phyloP scores from a whole-genome alignment of 2,888 invertebrate species.

The Gymnoscelis rufifasciata region DNA sequence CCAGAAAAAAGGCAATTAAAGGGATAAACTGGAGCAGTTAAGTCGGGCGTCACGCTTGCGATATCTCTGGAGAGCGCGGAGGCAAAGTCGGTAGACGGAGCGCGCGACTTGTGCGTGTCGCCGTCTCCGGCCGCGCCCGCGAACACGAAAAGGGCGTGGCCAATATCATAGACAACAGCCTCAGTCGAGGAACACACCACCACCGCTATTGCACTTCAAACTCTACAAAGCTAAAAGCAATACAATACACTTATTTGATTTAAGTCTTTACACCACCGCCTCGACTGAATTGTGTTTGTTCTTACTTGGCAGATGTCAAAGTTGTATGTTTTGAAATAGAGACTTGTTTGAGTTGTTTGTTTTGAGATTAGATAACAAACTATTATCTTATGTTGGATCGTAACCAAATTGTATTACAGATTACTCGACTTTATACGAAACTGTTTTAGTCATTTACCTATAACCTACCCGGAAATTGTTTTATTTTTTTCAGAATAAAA shows the following conservation, averaged over 20 bases:
- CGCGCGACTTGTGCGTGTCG: constrained; percentile 44
- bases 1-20: constrained; percentile 78
- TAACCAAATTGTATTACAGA: too few relatives aligned
- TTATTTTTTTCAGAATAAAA: too few relatives aligned
- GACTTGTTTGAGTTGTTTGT: constrained; percentile 65
- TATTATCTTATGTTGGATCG: too few relatives aligned
- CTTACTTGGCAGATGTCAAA: constrained; percentile 78
- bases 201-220: constrained; percentile 76
- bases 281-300: constrained; percentile 75
- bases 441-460: too few relatives aligned
- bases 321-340: constrained; percentile 76
- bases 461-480: too few relatives aligned
- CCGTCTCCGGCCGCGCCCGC: constrained; percentile 51
- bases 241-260: constrained; percentile 80
- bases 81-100: constrained; percentile 15
- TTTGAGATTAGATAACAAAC: constrained; percentile 55
- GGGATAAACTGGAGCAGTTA: constrained; percentile 75
- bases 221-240: constrained; percentile 78
- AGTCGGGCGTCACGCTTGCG: constrained; percentile 66
- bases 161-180: constrained; percentile 78
- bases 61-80: constrained; percentile 52
- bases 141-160: constrained; percentile 77
- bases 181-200: constrained; percentile 69
- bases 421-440: too few relatives aligned
- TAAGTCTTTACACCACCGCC: constrained; percentile 74